Conservation (phyloP, 2,888 invertebrate genomes). For the Laspeyria flexula region DNA sequence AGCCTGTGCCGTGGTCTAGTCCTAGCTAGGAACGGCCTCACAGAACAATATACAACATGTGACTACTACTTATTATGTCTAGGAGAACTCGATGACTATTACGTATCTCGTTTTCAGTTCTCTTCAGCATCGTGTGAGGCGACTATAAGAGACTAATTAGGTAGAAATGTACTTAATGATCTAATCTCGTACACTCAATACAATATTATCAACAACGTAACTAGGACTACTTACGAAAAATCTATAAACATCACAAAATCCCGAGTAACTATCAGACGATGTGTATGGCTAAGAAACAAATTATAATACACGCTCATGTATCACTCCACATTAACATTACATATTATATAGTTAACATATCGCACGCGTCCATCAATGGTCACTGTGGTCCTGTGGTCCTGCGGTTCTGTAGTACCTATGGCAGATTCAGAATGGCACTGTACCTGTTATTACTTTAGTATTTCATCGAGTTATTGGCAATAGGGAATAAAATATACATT, state of each 20-base stretch:
- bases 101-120: slow-evolving; percentile 54
- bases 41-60: slow-evolving; percentile 1
- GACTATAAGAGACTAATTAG: slow-evolving; percentile 75
- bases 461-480: slow-evolving; percentile 49
- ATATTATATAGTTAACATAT: slow-evolving; percentile 54
- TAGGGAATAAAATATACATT: slow-evolving; percentile 47
- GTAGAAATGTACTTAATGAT: slow-evolving; percentile 74
- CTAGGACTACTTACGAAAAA: slow-evolving; percentile 74
- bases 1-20: too few relatives aligned
- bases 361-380: slow-evolving; percentile 19
- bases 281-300: slow-evolving; percentile 64
- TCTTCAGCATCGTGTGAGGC: slow-evolving; percentile 69
- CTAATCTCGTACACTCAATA: slow-evolving; percentile 73
- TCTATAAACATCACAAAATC: slow-evolving; percentile 79
- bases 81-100: slow-evolving; percentile 47
- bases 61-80: slow-evolving; percentile 16
- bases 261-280: slow-evolving; percentile 47
- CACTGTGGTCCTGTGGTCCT: too few relatives aligned
- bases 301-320: slow-evolving; percentile 39
- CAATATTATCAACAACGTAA: slow-evolving; percentile 76
- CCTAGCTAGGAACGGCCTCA: too few relatives aligned
- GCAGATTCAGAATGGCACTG: slow-evolving; percentile 56
- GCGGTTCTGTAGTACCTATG: too few relatives aligned
- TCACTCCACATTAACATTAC: slow-evolving; percentile 39
- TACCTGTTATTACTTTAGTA: slow-evolving; percentile 39